A percentile compares a stretch with the other conserved stretches of the same genome.
phyloP scores from a whole-genome alignment of 30 jellyfish, hydroid and myxozoan genomes.

The Cassiopea andromeda region DNA sequence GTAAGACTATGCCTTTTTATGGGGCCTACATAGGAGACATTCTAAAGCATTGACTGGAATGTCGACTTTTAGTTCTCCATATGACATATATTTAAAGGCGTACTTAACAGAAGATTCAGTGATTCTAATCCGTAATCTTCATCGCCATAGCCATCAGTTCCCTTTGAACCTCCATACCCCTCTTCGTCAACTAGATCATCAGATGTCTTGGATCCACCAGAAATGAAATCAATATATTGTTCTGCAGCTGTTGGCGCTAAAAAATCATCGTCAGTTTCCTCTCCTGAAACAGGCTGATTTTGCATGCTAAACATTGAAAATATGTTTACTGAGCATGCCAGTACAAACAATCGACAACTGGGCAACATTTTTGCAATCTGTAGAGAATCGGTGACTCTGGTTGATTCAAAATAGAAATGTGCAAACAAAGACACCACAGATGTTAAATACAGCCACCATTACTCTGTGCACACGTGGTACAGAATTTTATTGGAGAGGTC shows the following conservation, averaged over 20 bases:
- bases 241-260: slow-evolving; percentile 49
- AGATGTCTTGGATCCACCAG: slow-evolving; percentile 12
- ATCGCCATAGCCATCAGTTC: slow-evolving; percentile 15
- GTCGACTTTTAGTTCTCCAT: too few relatives aligned
- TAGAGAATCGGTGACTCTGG: too few relatives aligned
- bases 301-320: neutral
- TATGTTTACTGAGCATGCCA: neutral
- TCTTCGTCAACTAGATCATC: slow-evolving; percentile 9
- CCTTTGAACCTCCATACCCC: neutral
- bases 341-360: neutral
- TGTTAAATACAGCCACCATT: too few relatives aligned
- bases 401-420: too few relatives aligned
- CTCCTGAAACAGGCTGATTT: neutral
- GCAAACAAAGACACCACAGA: too few relatives aligned
- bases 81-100: neutral
- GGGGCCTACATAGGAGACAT: too few relatives aligned
- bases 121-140: slow-evolving; percentile 13
- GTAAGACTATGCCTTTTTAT: too few relatives aligned
- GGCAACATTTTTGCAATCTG: neutral
- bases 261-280: neutral
- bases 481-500: neutral
- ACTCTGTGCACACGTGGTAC: slow-evolving; percentile 18
- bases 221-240: slow-evolving; percentile 37
- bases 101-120: neutral
- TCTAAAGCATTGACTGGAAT: too few relatives aligned